phyloP scores from a whole-genome alignment of 23 tunicate species.

The Ascidia mentula region DNA sequence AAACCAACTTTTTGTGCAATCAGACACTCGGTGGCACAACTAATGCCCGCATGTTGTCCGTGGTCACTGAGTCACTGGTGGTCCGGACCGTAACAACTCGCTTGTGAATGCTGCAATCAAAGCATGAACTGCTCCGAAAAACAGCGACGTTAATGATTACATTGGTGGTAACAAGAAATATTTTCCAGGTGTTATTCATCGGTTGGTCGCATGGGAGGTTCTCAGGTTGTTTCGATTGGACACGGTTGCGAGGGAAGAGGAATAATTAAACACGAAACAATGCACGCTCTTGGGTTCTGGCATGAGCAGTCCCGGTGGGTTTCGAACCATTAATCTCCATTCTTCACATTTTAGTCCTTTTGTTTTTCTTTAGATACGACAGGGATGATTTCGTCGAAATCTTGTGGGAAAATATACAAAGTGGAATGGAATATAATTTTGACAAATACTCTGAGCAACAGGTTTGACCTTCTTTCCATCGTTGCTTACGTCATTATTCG shows the following conservation, averaged over 20 bases:
- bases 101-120: too few relatives aligned
- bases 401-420: conserved; percentile 67
- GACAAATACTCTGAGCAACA: conserved; percentile 57
- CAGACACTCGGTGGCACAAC: too few relatives aligned
- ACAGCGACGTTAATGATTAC: too few relatives aligned
- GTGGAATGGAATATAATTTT: conserved; percentile 75
- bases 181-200: conserved; percentile 67
- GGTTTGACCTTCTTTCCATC: conserved; percentile 1
- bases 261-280: conserved; percentile 64
- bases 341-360: background rate
- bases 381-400: conserved; percentile 77
- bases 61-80: too few relatives aligned
- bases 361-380: conserved; percentile 51
- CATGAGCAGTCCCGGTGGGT: conserved; percentile 89
- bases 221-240: conserved; percentile 66
- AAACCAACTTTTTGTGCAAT: background rate
- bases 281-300: conserved; percentile 92
- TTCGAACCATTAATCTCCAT: background rate
- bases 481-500: too few relatives aligned
- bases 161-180: too few relatives aligned
- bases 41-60: too few relatives aligned
- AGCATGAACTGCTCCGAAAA: too few relatives aligned
- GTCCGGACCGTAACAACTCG: too few relatives aligned
- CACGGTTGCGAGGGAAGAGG: conserved; percentile 67
- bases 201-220: conserved; percentile 55